A percentile compares a stretch with the other conserved stretches of the same genome.
Conservation (phyloP, 2,113 vertebrate species). For the Felis chaus region DNA sequence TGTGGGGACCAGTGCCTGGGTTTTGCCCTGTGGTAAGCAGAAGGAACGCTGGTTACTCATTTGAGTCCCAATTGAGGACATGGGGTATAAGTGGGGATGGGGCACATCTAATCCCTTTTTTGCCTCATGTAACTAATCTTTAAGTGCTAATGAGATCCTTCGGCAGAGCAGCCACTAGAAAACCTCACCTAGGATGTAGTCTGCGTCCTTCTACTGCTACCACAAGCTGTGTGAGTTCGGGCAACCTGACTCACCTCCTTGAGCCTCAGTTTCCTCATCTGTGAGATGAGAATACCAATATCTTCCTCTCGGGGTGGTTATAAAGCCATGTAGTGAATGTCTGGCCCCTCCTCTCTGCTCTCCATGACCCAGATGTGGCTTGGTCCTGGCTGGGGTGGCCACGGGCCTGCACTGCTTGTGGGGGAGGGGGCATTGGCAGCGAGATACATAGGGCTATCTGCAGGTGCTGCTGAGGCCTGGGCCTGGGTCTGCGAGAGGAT, state of each 20-base stretch:
- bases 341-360: background rate
- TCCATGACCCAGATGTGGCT: background rate
- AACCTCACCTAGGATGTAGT: background rate
- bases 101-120: background rate
- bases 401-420: no score
- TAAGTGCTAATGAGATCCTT: background rate
- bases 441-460: background rate
- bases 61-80: background rate
- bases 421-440: background rate
- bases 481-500: accelerated
- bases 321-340: background rate
- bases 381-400: background rate
- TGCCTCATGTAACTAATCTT: background rate
- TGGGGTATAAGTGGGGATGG: background rate
- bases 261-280: no score
- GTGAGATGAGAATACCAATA: background rate
- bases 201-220: background rate
- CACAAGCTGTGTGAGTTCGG: background rate
- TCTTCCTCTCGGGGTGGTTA: background rate
- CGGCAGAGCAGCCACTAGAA: background rate
- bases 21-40: background rate
- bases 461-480: no score
- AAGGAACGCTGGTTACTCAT: background rate
- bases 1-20: background rate
- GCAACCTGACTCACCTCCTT: background rate